phyloP scores from a whole-genome alignment of 2,888 invertebrate species.

The Pristionchus mayeri region DNA sequence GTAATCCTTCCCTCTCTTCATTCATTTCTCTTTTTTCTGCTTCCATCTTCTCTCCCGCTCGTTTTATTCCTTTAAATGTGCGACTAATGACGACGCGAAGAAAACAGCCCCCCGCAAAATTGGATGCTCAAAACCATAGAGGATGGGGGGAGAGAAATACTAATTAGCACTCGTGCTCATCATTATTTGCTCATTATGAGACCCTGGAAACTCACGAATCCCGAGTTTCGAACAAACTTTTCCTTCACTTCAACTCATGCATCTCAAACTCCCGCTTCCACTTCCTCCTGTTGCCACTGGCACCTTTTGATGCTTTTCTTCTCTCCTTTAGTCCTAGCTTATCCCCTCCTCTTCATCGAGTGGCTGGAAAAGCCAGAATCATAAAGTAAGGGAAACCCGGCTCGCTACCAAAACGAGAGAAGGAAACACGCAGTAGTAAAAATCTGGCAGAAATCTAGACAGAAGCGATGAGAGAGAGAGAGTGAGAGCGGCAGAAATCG shows the following conservation, averaged over 20 bases:
- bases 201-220: not conserved
- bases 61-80: slow-evolving; percentile 18
- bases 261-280: not conserved
- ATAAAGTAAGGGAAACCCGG: not conserved
- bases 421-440: slow-evolving; percentile 28
- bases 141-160: not conserved
- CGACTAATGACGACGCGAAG: not conserved
- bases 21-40: slow-evolving; percentile 35
- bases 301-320: slow-evolving; percentile 10
- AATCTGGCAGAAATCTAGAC: not conserved
- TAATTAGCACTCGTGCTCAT: not conserved
- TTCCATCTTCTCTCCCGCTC: not conserved
- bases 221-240: not conserved
- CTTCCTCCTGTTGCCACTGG: slow-evolving; percentile 12
- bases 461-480: not conserved
- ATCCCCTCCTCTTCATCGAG: slow-evolving; percentile 10
- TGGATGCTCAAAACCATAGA: slow-evolving; percentile 8
- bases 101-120: slow-evolving; percentile 18
- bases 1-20: not conserved
- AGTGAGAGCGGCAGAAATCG: not conserved
- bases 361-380: slow-evolving; percentile 10
- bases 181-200: not conserved
- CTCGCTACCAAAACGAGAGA: not conserved
- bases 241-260: not conserved
- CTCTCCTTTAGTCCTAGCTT: not conserved